Base-by-base conservation (phyloP, 2,888 invertebrate genomes). In the Eurytoma californica region DNA sequence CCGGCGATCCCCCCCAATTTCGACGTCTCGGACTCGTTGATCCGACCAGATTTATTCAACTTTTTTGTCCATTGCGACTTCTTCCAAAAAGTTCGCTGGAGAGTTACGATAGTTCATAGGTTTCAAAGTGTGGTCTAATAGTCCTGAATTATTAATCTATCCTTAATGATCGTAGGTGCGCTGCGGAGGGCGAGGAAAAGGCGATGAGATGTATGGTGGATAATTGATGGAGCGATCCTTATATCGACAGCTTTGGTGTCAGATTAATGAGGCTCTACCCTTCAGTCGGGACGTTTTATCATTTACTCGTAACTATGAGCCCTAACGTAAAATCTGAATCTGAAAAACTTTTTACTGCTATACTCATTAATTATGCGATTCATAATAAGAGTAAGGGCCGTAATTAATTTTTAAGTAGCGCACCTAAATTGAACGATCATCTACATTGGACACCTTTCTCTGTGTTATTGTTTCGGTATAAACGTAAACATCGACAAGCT, bases 241-340 rank as follows among this genome's bases (percentile, higher is more conserved):
- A 76, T 69, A 83, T 83, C 76, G 83, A 83, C 82, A 80, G 80
- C 67, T 70, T 68, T 70, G 66, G 78, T 84, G 82, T 82, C 80
- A 83, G 82, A 83, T 85, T 83, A 84, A 84, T 84, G 83, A 83
- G 77, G 73, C 69, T 70, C 47, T 69, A 76, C 49, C 77, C 72
- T 72, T 77, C 28, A 20, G 24, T 30, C 28, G 57, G 66, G 28
- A n/a, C 55, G 24, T 72, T 78, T 78, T 63, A 73, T 72, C 53
- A 18, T 69, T 65, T 61, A 73, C 39, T 63, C 20, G 20, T 53
- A 55, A 53, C n/a, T 51, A 28, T n/a, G 28, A 12, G n/a, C n/a
- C 16, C 47, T 30, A n/a, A 9, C 68, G 61, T 83, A 76, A 69
- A 51, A 76, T 69, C 39, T 60, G 53, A 60, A 74, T 68, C 20